These are phyloP conservation scores for Lasioglossum baleicum DNA, from an alignment of 1,140 invertebrate genomes.

Conservation along the genomic window DNA sequence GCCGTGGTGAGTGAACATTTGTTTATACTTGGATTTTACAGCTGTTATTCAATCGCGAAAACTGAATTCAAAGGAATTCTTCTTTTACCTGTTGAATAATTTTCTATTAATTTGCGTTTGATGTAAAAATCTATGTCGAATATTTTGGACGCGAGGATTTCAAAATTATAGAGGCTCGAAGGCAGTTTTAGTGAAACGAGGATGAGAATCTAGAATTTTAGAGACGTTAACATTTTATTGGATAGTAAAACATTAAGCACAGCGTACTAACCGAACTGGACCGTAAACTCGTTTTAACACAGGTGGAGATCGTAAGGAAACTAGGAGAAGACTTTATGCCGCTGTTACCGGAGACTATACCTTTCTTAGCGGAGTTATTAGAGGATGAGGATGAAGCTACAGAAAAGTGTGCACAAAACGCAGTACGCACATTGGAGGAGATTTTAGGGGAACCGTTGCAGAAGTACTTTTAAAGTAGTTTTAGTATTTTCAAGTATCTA, in stretches of 20 bases:
- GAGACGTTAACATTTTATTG: no score
- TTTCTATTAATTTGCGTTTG: no score
- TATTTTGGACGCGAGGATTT: no score
- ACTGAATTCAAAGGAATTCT: no score
- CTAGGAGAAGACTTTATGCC: constrained; percentile 90
- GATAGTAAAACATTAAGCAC: no score
- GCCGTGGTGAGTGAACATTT: constrained; percentile 65
- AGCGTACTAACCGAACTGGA: no score
- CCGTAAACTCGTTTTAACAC: constrained; percentile 52
- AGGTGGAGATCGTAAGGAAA: constrained; percentile 87
- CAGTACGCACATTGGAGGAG: constrained; percentile 88
- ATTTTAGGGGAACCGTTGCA: constrained; percentile 91
- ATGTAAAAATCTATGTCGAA: no score
- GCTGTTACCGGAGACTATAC: constrained; percentile 89
- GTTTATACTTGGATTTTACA: constrained; percentile 13
- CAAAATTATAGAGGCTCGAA: no score
- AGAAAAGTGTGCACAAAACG: constrained; percentile 87
- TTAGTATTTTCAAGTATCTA: not conserved
- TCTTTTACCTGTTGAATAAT: no score
- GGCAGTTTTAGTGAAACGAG: no score
- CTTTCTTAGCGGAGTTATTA: constrained; percentile 90
- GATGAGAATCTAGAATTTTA: no score
- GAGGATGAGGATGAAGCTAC: constrained; percentile 91
- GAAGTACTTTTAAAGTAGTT: constrained; percentile 86
- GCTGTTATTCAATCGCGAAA: no score